Evolutionary conservation across 1,140 invertebrate species (phyloP), one percentile per base, ranked within the genome.

Genomic region (Hyles euphorbiae): DNA sequence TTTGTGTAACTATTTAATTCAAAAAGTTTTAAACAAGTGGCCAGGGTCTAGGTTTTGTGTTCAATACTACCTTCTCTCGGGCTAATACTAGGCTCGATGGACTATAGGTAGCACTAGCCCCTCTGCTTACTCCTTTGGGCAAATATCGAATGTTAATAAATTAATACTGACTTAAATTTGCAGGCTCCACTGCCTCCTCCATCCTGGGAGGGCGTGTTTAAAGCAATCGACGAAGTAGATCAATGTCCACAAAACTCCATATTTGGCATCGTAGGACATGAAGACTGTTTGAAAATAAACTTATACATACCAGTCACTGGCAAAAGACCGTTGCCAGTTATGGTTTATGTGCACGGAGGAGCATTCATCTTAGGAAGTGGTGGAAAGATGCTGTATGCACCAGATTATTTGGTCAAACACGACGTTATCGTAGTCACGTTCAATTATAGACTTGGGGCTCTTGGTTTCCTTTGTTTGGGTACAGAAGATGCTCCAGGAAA

Each of bases 281-380:
- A 88, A 73, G 81, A 90, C 56, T 88, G 87, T 53, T 61, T 88
- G 3, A 81, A 73, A 62, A 68, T 84, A 32, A 89, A 85, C 60
- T 74, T 89, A 1, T 85, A 83, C 40, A 80, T 83, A 34, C 87
- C 86, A 33, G 65, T 69, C 10, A 56, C 57, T n/a, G 54, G 75
- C 62, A 73, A 63, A 69, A 67, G 69, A 61, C 71, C 79, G 2
- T 58, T 87, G 3, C 84, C 93, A 9, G 92, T 94, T 0, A 91
- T 94, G 90, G 89, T 94, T 3, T 94, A 82, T 68, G 90, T 94
- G 22, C 92, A 94, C 64, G 91, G 91, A 10, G 93, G 93, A 60
- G 91, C 83, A 5, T 94, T 93, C 74, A 81, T 89, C 3, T 10
- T 76, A 6, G 93, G 92, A n/a, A 89, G 90, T 46, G 90, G 90